Evolutionary conservation across 2,888 invertebrate genomes (phyloP), one percentile per base, ranked within the genome.

Genomic region (Cacoxenus indagator): DNA sequence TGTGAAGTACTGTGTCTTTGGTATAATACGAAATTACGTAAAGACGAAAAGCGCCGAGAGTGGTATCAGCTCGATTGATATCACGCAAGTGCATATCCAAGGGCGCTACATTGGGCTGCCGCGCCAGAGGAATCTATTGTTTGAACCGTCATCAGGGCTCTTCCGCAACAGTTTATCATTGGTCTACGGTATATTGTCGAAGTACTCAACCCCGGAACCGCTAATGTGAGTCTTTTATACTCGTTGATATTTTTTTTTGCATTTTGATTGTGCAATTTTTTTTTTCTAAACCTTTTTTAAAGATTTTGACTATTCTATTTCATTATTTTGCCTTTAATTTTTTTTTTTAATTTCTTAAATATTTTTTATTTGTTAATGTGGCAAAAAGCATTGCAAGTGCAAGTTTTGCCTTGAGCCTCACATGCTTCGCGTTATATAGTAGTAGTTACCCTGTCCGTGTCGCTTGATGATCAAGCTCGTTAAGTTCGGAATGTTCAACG

Each of bases 51-150:
- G 17, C 6, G 68, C 67, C 17, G 48, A 37, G 4, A 67, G 64
- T 0, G 17, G 22, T 0, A 54, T 73, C 0, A 76, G 70, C n/a
- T 51, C 76, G 0, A 76, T 87, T 26, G 85, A 86, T 14, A 81
- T 83, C 31, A 77, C 78, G 3, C 87, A 87, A 67, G 64, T 87
- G 22, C 87, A 87, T 37, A 67, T 79, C 11, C 83, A 79, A n/a
- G 76, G 82, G 70, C 79, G 87, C 1, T 73, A 86, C 31, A 37
- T 83, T 1, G 84, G 79, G 0, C 54, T 87, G 51, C 87, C 87
- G 8, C 67, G 74, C 4, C 82, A 84, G 9, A 46, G 73, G 17
- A 67, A 77, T 48, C 69, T 87, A 8, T 29, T 76, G 0, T 86
- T 79, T 65, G 77, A 81, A 45, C 80, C 81, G 0, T 48, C 57